Evolutionary conservation across 2,888 invertebrate species (phyloP).

Genomic region (Chesias legatella): DNA sequence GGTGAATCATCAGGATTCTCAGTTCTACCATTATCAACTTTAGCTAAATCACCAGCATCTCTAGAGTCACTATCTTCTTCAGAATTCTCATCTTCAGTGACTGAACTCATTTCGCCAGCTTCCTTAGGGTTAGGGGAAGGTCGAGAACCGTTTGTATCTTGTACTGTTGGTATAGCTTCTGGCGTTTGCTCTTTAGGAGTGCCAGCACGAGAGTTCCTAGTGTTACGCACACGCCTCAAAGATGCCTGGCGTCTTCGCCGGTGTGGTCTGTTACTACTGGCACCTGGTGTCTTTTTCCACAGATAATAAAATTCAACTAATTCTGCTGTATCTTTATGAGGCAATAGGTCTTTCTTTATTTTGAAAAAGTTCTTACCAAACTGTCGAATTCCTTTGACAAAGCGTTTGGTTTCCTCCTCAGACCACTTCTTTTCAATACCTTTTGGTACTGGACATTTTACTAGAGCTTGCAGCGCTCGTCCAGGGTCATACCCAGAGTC

Average conservation of each 20-base stretch:
- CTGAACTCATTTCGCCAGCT: constrained; percentile 86
- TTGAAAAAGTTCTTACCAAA: constrained; percentile 99
- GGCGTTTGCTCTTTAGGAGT: constrained; percentile 87
- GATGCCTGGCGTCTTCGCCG: constrained; percentile 93
- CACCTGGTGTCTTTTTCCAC: constrained; percentile 99
- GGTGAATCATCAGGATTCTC: constrained; percentile 90
- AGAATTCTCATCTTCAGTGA: constrained; percentile 94
- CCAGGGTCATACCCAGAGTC: constrained; percentile 98
- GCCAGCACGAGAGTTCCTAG: constrained; percentile 91
- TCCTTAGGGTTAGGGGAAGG: constrained; percentile 86
- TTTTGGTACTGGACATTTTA: constrained; percentile 98
- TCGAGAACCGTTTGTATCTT: constrained; percentile 76
- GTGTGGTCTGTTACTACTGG: constrained; percentile 97
- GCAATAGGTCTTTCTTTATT: constrained; percentile 96
- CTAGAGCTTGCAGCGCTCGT: constrained; percentile 96
- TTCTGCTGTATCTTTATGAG: constrained; percentile 98
- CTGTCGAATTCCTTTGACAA: constrained; percentile 98
- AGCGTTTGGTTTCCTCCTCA: constrained; percentile 98
- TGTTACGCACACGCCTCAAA: constrained; percentile 91
- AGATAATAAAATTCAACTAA: constrained; percentile 99
- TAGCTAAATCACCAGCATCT: constrained; percentile 89
- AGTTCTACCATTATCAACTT: constrained; percentile 88
- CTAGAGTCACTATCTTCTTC: constrained; percentile 97
- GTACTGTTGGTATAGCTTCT: constrained; percentile 76
- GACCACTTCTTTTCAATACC: constrained; percentile 99